phyloP scores from a whole-genome alignment of 2,113 vertebrate species.

The Candoia aspera region DNA sequence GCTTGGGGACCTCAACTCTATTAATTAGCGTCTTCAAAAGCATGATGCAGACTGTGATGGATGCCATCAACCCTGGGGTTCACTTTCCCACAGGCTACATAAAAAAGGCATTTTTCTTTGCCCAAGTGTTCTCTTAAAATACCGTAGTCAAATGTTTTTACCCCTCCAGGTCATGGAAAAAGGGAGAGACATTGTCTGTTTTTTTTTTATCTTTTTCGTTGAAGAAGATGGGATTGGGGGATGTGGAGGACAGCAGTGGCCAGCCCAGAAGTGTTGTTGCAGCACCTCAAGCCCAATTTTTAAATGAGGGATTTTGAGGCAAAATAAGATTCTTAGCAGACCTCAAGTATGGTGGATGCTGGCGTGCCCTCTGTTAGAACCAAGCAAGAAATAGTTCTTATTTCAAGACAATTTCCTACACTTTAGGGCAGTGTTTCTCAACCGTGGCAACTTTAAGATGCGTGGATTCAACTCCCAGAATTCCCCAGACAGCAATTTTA shows the following conservation, averaged over 20 bases:
- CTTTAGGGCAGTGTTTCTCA: no score
- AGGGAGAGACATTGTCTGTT: not conserved
- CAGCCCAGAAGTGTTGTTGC: not conserved
- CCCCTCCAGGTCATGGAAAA: not conserved
- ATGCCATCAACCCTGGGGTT: conserved; percentile 25
- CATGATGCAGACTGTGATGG: conserved; percentile 32
- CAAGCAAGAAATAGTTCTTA: not conserved
- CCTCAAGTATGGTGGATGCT: not conserved
- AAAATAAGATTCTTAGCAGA: not conserved
- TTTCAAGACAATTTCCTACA: not conserved
- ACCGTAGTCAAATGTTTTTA: not conserved
- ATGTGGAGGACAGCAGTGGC: not conserved
- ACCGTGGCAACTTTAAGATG: no score
- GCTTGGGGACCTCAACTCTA: not conserved
- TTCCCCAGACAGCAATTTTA: no score
- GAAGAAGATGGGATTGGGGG: not conserved
- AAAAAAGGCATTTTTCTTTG: conserved; percentile 45
- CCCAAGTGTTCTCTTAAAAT: conserved; percentile 27
- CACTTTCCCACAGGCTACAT: conserved; percentile 22
- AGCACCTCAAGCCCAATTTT: not conserved
- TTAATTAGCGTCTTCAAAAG: conserved; percentile 59
- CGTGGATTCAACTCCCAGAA: no score
- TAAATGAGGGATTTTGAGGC: not conserved
- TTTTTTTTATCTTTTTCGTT: conserved; percentile 21
- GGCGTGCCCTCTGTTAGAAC: not conserved